These are phyloP conservation scores for Acrocephalus kingi DNA, from an alignment of 2,113 vertebrate species.

Conservation along the genomic window DNA sequence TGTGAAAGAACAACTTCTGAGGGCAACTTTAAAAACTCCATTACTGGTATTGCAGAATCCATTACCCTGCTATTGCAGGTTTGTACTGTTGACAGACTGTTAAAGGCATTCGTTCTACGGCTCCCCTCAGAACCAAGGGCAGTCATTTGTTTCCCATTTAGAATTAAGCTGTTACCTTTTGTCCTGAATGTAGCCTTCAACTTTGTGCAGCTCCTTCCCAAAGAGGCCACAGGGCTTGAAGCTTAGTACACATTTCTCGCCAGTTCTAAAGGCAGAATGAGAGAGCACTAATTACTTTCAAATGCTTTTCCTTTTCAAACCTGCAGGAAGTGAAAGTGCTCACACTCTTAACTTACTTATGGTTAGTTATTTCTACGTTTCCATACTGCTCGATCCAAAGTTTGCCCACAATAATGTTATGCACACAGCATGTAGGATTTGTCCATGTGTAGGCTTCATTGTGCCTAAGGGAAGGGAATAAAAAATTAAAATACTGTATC, in stretches of 20 bases:
- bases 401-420: conserved; percentile 97
- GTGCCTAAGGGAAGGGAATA: conserved; percentile 74
- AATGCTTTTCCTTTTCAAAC: background rate
- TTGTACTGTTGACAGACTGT: background rate
- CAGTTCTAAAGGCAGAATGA: conserved; percentile 81
- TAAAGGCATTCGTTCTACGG: background rate
- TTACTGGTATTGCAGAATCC: background rate
- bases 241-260: conserved; percentile 90
- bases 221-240: conserved; percentile 97
- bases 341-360: conserved; percentile 82
- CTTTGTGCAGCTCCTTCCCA: conserved; percentile 97
- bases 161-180: conserved; percentile 84
- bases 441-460: conserved; percentile 97
- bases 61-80: background rate
- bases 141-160: background rate
- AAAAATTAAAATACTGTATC: background rate
- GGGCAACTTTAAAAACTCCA: background rate
- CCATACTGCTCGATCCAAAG: conserved; percentile 99
- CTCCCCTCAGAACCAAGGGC: background rate
- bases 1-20: background rate
- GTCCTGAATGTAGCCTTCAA: conserved; percentile 96
- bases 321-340: background rate
- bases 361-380: conserved; percentile 94
- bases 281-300: background rate
- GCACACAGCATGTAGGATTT: conserved; percentile 96